phyloP scores from a whole-genome alignment of 2,797 vertebrate species.

The Microchirus variegatus region DNA sequence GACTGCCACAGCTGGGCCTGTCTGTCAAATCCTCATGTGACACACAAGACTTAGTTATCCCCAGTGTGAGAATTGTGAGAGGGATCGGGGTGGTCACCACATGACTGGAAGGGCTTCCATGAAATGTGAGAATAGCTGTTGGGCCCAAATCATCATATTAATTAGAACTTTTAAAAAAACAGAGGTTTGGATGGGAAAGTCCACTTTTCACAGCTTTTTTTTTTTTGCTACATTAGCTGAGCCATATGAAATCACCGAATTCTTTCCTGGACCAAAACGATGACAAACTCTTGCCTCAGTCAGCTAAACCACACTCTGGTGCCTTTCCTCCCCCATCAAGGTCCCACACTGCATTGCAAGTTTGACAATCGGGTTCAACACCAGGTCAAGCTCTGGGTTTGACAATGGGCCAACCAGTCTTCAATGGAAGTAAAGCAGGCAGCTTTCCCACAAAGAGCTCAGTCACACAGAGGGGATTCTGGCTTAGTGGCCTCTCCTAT shows the following conservation, averaged over 20 bases:
- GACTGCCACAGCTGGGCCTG: conserved; percentile 84
- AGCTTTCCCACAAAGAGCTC: conserved; percentile 82
- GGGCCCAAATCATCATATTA: conserved; percentile 44
- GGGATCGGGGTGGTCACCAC: conserved; percentile 61
- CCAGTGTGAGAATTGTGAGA: conserved; percentile 61
- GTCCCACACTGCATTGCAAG: conserved; percentile 83
- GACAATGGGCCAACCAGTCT: conserved; percentile 94
- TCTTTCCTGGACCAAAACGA: conserved; percentile 53
- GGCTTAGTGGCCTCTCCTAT: conserved; percentile 81
- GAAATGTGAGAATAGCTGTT: conserved; percentile 55
- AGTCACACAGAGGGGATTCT: conserved; percentile 79
- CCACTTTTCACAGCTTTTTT: conserved; percentile 56
- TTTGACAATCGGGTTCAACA: conserved; percentile 99
- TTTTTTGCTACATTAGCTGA: conserved; percentile 39
- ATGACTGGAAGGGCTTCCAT: conserved; percentile 48
- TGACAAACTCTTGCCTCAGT: conserved; percentile 75
- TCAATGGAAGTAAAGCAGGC: conserved; percentile 91
- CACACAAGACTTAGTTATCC: conserved; percentile 68
- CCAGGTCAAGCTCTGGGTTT: conserved; percentile 96
- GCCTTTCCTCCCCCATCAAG: conserved; percentile 74
- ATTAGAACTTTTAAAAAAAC: conserved; percentile 25
- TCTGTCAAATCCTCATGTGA: conserved; percentile 79
- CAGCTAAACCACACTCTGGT: conserved; percentile 65
- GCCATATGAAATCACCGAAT: conserved; percentile 52
- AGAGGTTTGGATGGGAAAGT: conserved; percentile 38